Conservation (phyloP, 2,113 vertebrate genomes). For the Tapirus terrestris region DNA sequence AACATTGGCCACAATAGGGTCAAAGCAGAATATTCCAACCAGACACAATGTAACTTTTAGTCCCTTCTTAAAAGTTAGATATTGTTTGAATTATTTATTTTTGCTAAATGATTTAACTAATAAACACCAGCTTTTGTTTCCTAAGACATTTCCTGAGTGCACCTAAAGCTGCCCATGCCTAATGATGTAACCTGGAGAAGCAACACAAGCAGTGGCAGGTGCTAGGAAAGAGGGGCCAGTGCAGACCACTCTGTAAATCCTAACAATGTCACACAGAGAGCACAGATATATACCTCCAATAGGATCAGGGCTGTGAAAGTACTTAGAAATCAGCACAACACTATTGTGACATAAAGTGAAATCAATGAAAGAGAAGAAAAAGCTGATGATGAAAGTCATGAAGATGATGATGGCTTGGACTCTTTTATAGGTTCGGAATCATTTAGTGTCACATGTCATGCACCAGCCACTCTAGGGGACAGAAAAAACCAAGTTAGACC, state of each 20-base stretch:
- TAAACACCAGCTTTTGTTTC: not conserved
- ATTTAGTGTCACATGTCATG: not conserved
- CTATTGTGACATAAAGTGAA: not conserved
- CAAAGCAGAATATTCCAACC: not conserved
- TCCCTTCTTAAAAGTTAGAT: not conserved
- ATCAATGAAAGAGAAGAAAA: not conserved
- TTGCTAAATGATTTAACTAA: conserved; percentile 13
- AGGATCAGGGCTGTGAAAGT: accelerated
- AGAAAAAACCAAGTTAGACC: not conserved
- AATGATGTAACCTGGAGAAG: not conserved
- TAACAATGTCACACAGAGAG: not conserved
- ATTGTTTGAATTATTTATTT: conserved; percentile 25
- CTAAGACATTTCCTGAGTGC: not conserved
- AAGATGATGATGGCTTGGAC: not conserved
- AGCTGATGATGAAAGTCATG: not conserved
- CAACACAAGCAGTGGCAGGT: not conserved
- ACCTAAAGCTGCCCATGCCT: not conserved
- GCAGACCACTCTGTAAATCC: not conserved
- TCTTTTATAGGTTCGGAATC: not conserved
- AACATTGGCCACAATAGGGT: not conserved
- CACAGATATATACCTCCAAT: too few species aligned
- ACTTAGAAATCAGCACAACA: not conserved
- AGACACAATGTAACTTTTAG: not conserved
- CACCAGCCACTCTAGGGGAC: not conserved
- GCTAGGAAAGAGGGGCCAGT: not conserved